phyloP scores from a whole-genome alignment of 53 echinoderm and acorn worm genomes.

The Astropecten irregularis region DNA sequence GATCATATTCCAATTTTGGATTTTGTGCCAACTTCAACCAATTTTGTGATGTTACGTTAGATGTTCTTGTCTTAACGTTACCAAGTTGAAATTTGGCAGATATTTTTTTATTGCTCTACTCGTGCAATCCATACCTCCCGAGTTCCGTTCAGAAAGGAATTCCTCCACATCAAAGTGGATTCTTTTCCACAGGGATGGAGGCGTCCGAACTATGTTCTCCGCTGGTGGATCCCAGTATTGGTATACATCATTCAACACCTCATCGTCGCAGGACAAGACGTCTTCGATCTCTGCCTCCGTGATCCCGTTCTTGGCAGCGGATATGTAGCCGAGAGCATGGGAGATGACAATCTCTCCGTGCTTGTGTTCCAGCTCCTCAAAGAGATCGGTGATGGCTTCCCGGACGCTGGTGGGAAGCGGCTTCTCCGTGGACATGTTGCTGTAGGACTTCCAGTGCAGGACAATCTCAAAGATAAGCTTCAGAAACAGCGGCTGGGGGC shows the following conservation, averaged over 20 bases:
- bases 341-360: slow-evolving; percentile 77
- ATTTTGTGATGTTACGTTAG: no score
- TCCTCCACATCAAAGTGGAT: slow-evolving; percentile 77
- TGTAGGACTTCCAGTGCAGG: slow-evolving; percentile 79
- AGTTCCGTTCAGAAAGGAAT: slow-evolving; percentile 76
- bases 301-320: slow-evolving; percentile 79
- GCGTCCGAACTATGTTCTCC: slow-evolving; percentile 79
- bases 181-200: slow-evolving; percentile 89
- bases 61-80: no score
- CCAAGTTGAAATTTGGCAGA: no score
- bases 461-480: slow-evolving; percentile 84
- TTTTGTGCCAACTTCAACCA: no score
- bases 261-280: slow-evolving; percentile 86
- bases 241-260: slow-evolving; percentile 88
- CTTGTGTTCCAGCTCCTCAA: slow-evolving; percentile 77
- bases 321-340: slow-evolving; percentile 80
- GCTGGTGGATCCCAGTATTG: slow-evolving; percentile 95
- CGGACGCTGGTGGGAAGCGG: slow-evolving; percentile 62
- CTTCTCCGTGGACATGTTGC: neutral
- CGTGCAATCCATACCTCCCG: slow-evolving; percentile 80
- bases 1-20: no score
- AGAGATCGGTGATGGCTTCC: slow-evolving; percentile 68
- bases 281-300: slow-evolving; percentile 84
- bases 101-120: no score
- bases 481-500: slow-evolving; percentile 86